Conservation (phyloP, 2,113 vertebrate species). For the Chloropsis cyanopogon region DNA sequence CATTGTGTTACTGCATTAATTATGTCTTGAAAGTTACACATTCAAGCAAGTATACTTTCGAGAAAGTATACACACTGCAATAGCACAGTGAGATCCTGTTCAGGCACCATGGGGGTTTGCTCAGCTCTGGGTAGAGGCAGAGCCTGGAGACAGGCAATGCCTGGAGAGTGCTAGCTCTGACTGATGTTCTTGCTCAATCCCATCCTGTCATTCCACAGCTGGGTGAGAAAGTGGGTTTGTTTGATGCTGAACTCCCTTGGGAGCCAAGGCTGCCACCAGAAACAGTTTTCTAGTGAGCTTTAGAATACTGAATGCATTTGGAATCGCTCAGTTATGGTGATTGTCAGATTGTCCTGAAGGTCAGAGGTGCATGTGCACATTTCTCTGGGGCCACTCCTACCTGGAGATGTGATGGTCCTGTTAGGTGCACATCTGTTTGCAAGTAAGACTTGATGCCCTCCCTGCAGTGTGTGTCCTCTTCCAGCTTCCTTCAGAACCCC, state of each 20-base stretch:
- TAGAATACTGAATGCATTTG: neutral
- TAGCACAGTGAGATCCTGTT: neutral
- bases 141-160: neutral
- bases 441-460: neutral
- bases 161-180: neutral
- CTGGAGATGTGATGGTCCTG: rapidly evolving
- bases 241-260: neutral
- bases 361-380: neutral
- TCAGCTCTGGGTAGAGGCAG: neutral
- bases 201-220: neutral
- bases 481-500: neutral
- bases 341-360: neutral
- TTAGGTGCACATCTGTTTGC: neutral
- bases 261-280: neutral
- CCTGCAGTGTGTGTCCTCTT: neutral
- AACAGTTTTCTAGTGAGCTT: neutral
- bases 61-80: neutral
- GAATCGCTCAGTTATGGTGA: neutral
- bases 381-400: neutral
- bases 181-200: neutral
- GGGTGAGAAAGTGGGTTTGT: neutral
- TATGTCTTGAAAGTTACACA: neutral
- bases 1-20: neutral
- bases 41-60: neutral
- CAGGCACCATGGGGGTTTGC: neutral